phyloP scores from a whole-genome alignment of 2,113 vertebrate genomes.

The Misgurnus mizolepis region DNA sequence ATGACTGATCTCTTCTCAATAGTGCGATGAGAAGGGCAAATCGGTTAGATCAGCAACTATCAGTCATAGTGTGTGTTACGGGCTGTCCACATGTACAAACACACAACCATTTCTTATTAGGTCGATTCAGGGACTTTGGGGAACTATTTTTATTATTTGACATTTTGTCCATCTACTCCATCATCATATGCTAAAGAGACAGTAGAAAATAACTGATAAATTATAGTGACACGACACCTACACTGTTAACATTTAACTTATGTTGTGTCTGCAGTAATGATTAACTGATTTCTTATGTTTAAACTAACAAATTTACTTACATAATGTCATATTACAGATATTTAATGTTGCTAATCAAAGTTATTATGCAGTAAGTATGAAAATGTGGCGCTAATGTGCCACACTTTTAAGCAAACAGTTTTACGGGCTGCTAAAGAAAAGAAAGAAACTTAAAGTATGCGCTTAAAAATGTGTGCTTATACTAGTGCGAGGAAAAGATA shows the following conservation, averaged over 20 bases:
- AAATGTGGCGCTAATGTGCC: too few relatives aligned
- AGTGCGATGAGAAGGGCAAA: conserved; percentile 1
- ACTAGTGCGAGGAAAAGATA: background rate
- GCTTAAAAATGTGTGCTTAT: background rate
- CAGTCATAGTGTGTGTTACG: background rate
- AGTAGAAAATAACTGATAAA: too few relatives aligned
- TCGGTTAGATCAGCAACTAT: background rate
- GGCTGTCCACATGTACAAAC: too few relatives aligned
- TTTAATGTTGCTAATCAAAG: too few relatives aligned
- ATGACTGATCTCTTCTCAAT: conserved; percentile 16
- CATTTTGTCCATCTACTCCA: conserved; percentile 43
- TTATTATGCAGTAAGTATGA: too few relatives aligned
- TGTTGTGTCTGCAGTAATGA: too few relatives aligned
- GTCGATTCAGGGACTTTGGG: background rate
- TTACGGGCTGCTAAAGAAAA: background rate
- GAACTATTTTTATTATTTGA: conserved; percentile 24
- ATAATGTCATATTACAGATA: too few relatives aligned
- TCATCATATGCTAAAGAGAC: conserved; percentile 34
- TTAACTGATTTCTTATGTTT: too few relatives aligned
- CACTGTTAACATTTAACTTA: too few relatives aligned
- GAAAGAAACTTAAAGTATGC: background rate
- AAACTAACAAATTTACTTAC: too few relatives aligned
- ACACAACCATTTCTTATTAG: background rate
- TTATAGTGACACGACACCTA: too few relatives aligned
- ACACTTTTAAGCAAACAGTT: background rate